Evolutionary conservation across 2,888 invertebrate species (phyloP).

Genomic region (Eumerus sabulonum): DNA sequence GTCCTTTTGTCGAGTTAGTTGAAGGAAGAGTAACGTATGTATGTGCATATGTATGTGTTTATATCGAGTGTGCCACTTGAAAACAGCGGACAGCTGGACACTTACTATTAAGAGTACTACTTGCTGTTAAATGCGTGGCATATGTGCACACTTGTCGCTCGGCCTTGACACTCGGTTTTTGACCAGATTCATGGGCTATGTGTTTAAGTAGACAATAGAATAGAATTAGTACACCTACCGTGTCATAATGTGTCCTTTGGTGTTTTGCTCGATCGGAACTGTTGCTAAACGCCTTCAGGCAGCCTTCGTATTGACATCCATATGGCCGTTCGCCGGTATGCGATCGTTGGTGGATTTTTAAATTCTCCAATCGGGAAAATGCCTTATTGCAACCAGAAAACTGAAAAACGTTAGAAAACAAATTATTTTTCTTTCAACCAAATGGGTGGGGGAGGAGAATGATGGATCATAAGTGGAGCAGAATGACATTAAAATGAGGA

Average conservation of each 20-base stretch:
- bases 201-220: no score
- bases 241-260: conserved; percentile 98
- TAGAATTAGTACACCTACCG: conserved; percentile 85
- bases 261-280: conserved; percentile 99
- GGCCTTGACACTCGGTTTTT: conserved; percentile 54
- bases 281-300: conserved; percentile 98
- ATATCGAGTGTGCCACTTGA: conserved; percentile 56
- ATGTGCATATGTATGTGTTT: not conserved
- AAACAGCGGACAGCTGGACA: conserved; percentile 62
- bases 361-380: conserved; percentile 96
- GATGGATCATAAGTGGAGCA: not conserved
- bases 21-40: no score
- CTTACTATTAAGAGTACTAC: conserved; percentile 38
- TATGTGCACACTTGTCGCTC: conserved; percentile 47
- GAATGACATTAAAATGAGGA: no score
- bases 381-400: conserved; percentile 96
- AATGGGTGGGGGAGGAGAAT: not conserved
- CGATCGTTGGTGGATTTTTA: conserved; percentile 97
- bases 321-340: conserved; percentile 98
- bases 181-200: conserved; percentile 55
- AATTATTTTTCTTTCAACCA: conserved; percentile 28
- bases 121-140: not conserved
- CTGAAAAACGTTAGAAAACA: conserved; percentile 80
- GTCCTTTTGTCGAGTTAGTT: conserved; percentile 25
- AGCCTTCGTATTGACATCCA: conserved; percentile 94